phyloP scores from a whole-genome alignment of 1,140 invertebrate species.

The Aradophagus sp. region DNA sequence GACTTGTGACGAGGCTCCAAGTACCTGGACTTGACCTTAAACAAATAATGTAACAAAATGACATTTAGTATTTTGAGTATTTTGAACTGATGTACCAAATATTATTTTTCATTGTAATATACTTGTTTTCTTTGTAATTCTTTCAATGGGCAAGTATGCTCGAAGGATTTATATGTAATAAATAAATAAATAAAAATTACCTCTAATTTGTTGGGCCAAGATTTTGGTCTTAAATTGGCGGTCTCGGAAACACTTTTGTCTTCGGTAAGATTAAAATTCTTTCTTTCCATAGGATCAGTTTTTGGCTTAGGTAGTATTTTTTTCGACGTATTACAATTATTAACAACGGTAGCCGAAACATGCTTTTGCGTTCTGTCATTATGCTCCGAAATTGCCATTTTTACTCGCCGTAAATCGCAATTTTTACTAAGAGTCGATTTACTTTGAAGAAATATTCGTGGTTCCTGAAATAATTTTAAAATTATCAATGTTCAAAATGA shows the following conservation, averaged over 20 bases:
- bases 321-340: constrained; percentile 57
- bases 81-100: too few species aligned
- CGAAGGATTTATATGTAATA: too few species aligned
- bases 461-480: constrained; percentile 54
- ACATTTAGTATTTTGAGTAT: too few species aligned
- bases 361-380: constrained; percentile 67
- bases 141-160: too few species aligned
- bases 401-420: constrained; percentile 77
- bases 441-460: constrained; percentile 57
- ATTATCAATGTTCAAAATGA: too few species aligned
- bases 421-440: constrained; percentile 67
- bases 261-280: constrained; percentile 61
- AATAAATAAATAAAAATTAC: constrained; percentile 39
- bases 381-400: constrained; percentile 77
- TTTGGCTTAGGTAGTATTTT: constrained; percentile 69
- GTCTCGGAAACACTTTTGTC: constrained; percentile 62
- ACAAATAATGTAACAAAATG: too few species aligned
- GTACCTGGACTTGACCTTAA: constrained; percentile 77
- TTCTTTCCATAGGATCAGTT: constrained; percentile 70
- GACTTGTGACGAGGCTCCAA: constrained; percentile 74
- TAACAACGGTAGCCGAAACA: constrained; percentile 19
- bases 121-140: too few species aligned
- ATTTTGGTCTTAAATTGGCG: constrained; percentile 67
- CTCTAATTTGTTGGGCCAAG: constrained; percentile 74
- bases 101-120: too few species aligned